Base-by-base conservation (phyloP, 2,888 invertebrate species). In the Scaptomyza polygonia region DNA sequence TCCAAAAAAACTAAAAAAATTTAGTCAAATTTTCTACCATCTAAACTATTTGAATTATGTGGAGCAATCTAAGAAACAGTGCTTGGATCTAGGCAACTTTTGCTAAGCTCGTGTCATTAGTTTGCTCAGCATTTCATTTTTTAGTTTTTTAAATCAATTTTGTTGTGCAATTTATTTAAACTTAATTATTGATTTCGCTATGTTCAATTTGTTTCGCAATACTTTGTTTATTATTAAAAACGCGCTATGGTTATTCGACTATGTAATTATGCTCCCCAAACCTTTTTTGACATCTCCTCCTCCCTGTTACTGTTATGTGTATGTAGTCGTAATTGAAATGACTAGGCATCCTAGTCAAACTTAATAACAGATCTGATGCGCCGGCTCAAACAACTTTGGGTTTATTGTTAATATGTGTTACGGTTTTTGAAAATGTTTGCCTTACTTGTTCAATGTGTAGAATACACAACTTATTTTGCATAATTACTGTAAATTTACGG, bases 211-310 rank as follows among this genome's bases (percentile, higher is more conserved):
- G 59, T 75, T 67, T 67, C 52, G 63, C 77, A 61, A 43, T 75
- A 66, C 40, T 62, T 70, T 72, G 40, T 57, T 59, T 9, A 75
- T 39, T 39, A 59, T 65, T 70, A 86, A 79, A 67, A 68, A 63
- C 43, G 77, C 77, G 77, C 71, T 83, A 80, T 83, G 84, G 80
- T 81, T 71, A 77, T 70, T 86, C 86, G 80, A 77, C 65, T 72
- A 64, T 81, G 51, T 63, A 61, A 61, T 61, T 58, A 58, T 72
- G 59, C 57, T 40, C 27, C 42, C n/a, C 2, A n/a, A 11, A 11
- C 45, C 16, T 11, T 14, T 6, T 3, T 9, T 5, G 2, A 1
- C 9, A 2, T 21, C 36, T 8, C 34, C 36, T 8, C 11, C 12
- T 8, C 18, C 29, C 11, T 40, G n/a, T n/a, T n/a, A 12, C 42